Evolutionary conservation across 1,140 invertebrate genomes (phyloP).

Genomic region (Cotesia typhae): DNA sequence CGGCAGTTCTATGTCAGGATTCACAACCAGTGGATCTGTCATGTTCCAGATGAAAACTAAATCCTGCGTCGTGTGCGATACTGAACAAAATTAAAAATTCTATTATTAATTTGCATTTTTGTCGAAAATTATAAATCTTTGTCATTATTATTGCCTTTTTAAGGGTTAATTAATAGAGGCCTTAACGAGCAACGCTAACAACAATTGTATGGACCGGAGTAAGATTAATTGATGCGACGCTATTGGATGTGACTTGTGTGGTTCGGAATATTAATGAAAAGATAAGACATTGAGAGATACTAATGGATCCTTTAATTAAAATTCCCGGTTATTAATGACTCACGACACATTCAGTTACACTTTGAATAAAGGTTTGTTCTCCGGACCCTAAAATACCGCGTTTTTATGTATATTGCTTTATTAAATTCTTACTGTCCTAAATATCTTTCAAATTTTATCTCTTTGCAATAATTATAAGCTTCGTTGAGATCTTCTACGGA

Average conservation of each 20-base stretch:
- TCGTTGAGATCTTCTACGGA: no score
- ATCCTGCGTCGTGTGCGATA: conserved; percentile 86
- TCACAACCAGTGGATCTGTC: conserved; percentile 86
- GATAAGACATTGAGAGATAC: conserved; percentile 18
- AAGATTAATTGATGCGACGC: neutral
- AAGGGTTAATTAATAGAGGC: neutral
- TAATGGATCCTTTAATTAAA: conserved; percentile 17
- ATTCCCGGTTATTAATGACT: conserved; percentile 14
- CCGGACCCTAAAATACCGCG: no score
- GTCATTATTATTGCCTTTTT: neutral
- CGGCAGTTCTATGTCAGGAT: conserved; percentile 85
- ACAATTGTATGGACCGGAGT: neutral
- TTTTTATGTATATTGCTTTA: neutral
- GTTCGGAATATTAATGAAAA: conserved; percentile 13
- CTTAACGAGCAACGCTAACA: neutral
- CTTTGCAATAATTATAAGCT: no score
- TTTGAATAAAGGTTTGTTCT: neutral
- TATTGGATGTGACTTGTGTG: neutral
- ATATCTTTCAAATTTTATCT: neutral
- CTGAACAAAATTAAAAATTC: conserved; percentile 58
- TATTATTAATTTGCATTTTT: neutral
- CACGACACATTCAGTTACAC: neutral
- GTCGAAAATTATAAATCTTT: neutral
- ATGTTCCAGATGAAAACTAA: conserved; percentile 88
- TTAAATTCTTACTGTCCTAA: neutral